Percentiles rank a stretch among this genome's conserved stretches.
Evolutionary conservation across 2,888 invertebrate genomes (phyloP).

Genomic region (Serrognathus titanus): DNA sequence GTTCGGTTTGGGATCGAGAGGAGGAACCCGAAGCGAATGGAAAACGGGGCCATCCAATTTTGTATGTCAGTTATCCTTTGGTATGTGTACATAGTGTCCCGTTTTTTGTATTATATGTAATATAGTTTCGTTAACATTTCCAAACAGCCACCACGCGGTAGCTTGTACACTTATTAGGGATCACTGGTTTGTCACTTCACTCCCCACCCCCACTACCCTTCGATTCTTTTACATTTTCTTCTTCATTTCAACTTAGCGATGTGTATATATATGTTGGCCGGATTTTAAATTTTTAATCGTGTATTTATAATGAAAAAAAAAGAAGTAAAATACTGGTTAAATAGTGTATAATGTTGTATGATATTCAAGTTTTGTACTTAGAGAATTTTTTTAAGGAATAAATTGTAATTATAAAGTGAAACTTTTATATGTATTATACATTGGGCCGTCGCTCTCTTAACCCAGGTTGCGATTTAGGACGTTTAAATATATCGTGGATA

Average conservation of each 20-base stretch:
- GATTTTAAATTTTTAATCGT: conserved; percentile 40
- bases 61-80: conserved; percentile 19
- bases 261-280: conserved; percentile 38
- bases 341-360: conserved; percentile 44
- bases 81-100: conserved; percentile 31
- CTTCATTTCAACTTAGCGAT: conserved; percentile 16
- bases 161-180: conserved; percentile 41
- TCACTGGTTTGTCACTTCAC: conserved; percentile 26
- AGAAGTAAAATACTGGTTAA: conserved; percentile 33
- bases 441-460: too few species aligned
- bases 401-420: conserved; percentile 2
- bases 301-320: conserved; percentile 39
- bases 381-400: conserved; percentile 39
- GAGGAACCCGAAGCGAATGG: neutral
- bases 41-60: neutral
- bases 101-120: conserved; percentile 49
- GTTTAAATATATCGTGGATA: conserved; percentile 1
- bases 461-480: neutral
- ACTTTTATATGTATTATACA: too few species aligned
- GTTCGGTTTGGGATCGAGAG: neutral
- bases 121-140: conserved; percentile 48
- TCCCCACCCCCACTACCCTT: neutral
- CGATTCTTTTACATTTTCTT: neutral
- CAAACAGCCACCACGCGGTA: conserved; percentile 38
- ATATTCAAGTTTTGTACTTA: conserved; percentile 43